Base-by-base conservation (phyloP, 2,888 invertebrate genomes). In the Pammene fasciana region DNA sequence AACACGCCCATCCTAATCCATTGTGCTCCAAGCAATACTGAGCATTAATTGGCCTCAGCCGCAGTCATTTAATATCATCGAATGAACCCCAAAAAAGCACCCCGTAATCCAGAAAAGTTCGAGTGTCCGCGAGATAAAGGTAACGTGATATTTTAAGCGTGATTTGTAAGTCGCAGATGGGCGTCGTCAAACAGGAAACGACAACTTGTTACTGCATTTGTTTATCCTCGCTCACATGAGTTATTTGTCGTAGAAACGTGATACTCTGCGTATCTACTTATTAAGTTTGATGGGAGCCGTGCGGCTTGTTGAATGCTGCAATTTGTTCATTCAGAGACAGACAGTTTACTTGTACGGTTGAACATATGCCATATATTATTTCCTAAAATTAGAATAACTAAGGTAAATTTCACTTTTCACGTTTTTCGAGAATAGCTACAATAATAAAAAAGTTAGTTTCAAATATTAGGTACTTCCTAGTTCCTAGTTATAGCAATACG, bases 41-140 rank as follows among this genome's bases (percentile, higher is more conserved):
- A 45, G 79, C 82, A 88, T 92, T 92, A 92, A 92, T 92, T 92
- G 91, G 87, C 86, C 84, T 75, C 83, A 81, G 80, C 87, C 88
- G 86, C 88, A 87, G 88, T 83, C 85, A 90, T 92, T 90, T 86
- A 89, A 91, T 88, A 88, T 89, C 85, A 76, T 75, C 80, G 77
- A 83, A 87, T 87, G 84, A 86, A 79, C 26, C 74, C 85, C 78
- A 86, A 86, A 87, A 86, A 84, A 80, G 76, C 83, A 77, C 80
- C 82, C 83, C 81, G 71, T 81, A 85, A 84, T 84, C 86, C 84
- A 86, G 85, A 83, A 84, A 86, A 83, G 80, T n/a, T 13, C 34
- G 75, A 78, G 85, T 88, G 88, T 89, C 87, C 87, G 86, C 82
- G 73, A 82, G 71, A 73, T 73, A 85, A 79, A 78, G 75, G 91